Evolutionary conservation across 2,797 vertebrate genomes (phyloP).

Genomic region (Bovichtus diacanthus): DNA sequence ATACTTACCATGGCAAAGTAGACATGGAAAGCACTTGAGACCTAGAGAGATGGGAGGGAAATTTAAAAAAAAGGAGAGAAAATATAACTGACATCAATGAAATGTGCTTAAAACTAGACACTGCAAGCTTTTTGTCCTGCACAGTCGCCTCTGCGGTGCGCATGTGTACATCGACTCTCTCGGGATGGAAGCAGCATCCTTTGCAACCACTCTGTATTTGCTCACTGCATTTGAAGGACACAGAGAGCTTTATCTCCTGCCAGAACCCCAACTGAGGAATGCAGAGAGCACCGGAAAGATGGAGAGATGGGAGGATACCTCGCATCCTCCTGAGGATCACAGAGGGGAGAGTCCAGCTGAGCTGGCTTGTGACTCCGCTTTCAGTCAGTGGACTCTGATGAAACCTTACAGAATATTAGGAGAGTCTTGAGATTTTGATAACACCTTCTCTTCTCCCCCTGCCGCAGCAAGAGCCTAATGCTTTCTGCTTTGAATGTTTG

Average conservation of each 20-base stretch:
- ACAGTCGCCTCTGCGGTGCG: slow-evolving; percentile 57
- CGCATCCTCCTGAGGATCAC: slow-evolving; percentile 59
- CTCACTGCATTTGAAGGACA: slow-evolving; percentile 71
- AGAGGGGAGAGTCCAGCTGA: slow-evolving; percentile 58
- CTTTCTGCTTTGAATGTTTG: slow-evolving; percentile 87
- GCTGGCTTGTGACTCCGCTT: slow-evolving; percentile 54
- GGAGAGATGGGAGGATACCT: slow-evolving; percentile 51
- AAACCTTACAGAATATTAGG: slow-evolving; percentile 68
- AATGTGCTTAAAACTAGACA: slow-evolving; percentile 70
- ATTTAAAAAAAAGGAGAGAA: slow-evolving; percentile 39
- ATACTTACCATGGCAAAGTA: slow-evolving; percentile 54
- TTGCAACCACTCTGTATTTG: slow-evolving; percentile 68
- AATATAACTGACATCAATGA: slow-evolving; percentile 49
- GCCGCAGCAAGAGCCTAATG: slow-evolving; percentile 79
- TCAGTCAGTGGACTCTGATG: slow-evolving; percentile 69
- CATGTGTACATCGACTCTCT: slow-evolving; percentile 71
- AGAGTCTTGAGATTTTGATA: slow-evolving; percentile 71
- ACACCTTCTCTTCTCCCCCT: slow-evolving; percentile 65
- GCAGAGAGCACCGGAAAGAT: slow-evolving; percentile 55
- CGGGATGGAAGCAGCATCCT: slow-evolving; percentile 73
- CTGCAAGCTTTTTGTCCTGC: slow-evolving; percentile 73
- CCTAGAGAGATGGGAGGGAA: slow-evolving; percentile 43
- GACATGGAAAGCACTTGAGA: slow-evolving; percentile 69
- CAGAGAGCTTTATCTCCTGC: slow-evolving; percentile 57
- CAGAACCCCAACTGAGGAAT: slow-evolving; percentile 63